These are phyloP conservation scores for Emberiza fucata DNA, from an alignment of 2,113 vertebrate species.

Conservation along the genomic window DNA sequence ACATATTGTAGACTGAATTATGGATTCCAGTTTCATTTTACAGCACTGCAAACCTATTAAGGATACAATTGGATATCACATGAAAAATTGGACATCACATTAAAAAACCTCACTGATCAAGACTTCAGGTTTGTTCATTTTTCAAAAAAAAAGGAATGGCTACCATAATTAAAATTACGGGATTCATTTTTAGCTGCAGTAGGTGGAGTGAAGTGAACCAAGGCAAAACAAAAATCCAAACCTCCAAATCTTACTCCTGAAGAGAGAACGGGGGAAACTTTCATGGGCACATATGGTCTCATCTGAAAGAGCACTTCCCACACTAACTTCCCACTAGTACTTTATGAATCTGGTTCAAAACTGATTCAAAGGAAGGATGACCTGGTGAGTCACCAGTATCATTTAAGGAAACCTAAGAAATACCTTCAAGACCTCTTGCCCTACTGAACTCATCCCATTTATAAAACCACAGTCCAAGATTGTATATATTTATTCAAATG, in stretches of 20 bases:
- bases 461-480: background rate
- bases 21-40: background rate
- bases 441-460: background rate
- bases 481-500: background rate
- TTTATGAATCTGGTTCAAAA: conserved; percentile 23
- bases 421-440: background rate
- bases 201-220: conserved; percentile 2
- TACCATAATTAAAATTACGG: background rate
- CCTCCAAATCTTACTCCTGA: background rate
- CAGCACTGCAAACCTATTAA: background rate
- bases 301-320: conserved; percentile 56
- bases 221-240: conserved; percentile 29
- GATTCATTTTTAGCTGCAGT: conserved; percentile 29
- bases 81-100: background rate
- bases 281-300: conserved; percentile 29
- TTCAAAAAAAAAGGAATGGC: background rate
- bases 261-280: conserved; percentile 34
- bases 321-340: conserved; percentile 29
- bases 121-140: background rate
- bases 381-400: conserved; percentile 20
- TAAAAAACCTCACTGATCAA: background rate
- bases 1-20: background rate
- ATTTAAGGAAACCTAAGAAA: conserved; percentile 8
- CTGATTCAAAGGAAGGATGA: conserved; percentile 37
- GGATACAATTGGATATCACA: background rate